Evolutionary conservation across 35 echinoderm and acorn worm genomes (phyloP).

Genomic region (Lytechinus pictus): DNA sequence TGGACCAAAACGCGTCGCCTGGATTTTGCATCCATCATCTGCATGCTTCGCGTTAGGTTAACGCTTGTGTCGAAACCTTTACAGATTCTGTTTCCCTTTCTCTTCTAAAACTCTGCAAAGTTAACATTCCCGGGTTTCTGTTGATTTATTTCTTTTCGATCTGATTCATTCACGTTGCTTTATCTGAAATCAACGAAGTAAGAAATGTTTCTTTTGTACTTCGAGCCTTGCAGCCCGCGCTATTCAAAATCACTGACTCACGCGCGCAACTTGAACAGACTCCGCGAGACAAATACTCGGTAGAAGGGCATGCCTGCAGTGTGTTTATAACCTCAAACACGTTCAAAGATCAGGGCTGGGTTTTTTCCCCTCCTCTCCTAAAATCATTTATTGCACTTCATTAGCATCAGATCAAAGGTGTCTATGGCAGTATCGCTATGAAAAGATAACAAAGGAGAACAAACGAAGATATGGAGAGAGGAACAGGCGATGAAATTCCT

Average conservation of each 20-base stretch:
- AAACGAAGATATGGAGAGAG: slow-evolving; percentile 9
- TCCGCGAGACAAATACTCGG: background rate
- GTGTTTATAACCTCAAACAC: slow-evolving; percentile 4
- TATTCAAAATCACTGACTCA: slow-evolving; percentile 13
- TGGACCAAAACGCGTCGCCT: background rate
- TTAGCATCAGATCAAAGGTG: slow-evolving; percentile 2
- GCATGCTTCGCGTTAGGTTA: background rate
- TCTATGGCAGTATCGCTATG: slow-evolving; percentile 12
- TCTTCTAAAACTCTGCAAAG: background rate
- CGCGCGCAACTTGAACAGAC: background rate
- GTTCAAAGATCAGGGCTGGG: background rate
- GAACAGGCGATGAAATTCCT: background rate
- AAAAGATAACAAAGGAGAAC: slow-evolving; percentile 1
- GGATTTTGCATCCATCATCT: background rate
- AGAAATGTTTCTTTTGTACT: slow-evolving; percentile 1
- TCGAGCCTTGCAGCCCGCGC: background rate
- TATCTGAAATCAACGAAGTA: background rate
- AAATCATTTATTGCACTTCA: slow-evolving; percentile 12
- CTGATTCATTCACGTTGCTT: slow-evolving; percentile 2
- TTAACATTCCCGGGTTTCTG: background rate
- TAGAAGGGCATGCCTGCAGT: background rate
- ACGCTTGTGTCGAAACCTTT: background rate
- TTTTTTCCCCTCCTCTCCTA: background rate
- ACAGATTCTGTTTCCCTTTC: background rate
- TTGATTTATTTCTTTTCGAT: slow-evolving; percentile 19